Conservation (phyloP, 1,140 invertebrate genomes). For the Tribolium castaneum region DNA sequence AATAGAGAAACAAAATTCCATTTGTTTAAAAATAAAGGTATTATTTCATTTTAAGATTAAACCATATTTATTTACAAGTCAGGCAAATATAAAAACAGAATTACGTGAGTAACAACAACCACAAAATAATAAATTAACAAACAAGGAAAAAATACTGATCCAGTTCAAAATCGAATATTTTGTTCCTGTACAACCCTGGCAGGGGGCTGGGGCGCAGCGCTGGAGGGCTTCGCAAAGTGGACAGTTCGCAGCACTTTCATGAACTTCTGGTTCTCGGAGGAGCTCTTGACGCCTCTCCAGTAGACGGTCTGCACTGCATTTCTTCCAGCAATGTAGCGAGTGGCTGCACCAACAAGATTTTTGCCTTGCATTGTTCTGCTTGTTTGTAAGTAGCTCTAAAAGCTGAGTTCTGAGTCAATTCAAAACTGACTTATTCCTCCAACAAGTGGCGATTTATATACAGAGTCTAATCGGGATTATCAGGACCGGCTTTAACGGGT, state of each 20-base stretch:
- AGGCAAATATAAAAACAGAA: not conserved
- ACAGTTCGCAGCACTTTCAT: constrained; percentile 54
- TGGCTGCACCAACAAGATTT: constrained; percentile 68
- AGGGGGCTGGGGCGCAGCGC: not conserved
- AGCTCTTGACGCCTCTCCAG: constrained; percentile 68
- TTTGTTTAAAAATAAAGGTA: no score
- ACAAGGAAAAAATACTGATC: not conserved
- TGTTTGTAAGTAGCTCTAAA: not conserved
- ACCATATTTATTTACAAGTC: not conserved
- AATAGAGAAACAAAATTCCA: no score
- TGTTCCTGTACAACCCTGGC: constrained; percentile 1
- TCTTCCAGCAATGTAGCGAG: constrained; percentile 75
- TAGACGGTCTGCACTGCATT: constrained; percentile 79
- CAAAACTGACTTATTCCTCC: not conserved
- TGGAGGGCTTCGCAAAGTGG: constrained; percentile 46
- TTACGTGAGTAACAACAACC: not conserved
- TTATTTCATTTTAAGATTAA: no score
- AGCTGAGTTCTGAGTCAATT: not conserved
- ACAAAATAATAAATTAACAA: constrained; percentile 9
- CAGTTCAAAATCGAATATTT: constrained; percentile 10
- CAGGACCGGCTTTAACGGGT: constrained; percentile 15
- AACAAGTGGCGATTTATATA: not conserved
- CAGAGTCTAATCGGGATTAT: not conserved
- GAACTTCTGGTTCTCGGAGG: constrained; percentile 41
- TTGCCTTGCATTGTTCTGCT: constrained; percentile 11